Conservation (phyloP, 2,797 vertebrate genomes). For the Furcifer pardalis region DNA sequence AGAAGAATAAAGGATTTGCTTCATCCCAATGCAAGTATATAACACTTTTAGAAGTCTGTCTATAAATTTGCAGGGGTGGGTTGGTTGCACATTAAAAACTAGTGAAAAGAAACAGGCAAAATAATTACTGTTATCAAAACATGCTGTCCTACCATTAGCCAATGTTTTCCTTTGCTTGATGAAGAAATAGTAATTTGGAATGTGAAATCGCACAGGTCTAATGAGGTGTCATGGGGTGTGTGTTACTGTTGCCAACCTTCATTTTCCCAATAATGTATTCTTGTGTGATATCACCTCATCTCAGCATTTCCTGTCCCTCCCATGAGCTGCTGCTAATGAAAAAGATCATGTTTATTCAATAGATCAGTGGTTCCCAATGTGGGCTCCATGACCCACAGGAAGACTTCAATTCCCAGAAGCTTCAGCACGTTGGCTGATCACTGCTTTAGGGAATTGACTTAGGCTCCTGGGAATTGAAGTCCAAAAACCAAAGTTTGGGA, state of each 20-base stretch:
- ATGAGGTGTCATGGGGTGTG: not conserved
- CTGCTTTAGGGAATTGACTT: too few species aligned
- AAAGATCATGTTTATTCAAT: not conserved
- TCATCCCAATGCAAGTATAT: constrained; percentile 7
- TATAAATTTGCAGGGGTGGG: not conserved
- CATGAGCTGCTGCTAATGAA: not conserved
- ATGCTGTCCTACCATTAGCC: not conserved
- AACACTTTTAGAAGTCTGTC: not conserved
- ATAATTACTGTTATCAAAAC: constrained; percentile 13
- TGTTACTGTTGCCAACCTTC: not conserved
- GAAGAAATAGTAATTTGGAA: not conserved
- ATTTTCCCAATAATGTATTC: not conserved
- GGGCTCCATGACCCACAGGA: too few species aligned
- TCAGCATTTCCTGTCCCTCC: not conserved
- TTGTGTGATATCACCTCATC: not conserved
- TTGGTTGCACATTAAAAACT: not conserved
- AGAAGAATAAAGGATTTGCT: constrained; percentile 1
- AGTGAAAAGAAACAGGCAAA: not conserved
- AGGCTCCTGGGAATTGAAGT: too few species aligned
- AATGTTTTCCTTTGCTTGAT: not conserved
- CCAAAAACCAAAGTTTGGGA: too few species aligned
- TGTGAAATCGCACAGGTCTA: not conserved
- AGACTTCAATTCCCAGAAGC: too few species aligned
- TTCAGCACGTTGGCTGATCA: too few species aligned
- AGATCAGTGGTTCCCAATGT: too few species aligned